Percentiles rank a stretch among this genome's conserved stretches.
phyloP scores from a whole-genome alignment of 2,113 vertebrate genomes.

The Carlito syrichta region DNA sequence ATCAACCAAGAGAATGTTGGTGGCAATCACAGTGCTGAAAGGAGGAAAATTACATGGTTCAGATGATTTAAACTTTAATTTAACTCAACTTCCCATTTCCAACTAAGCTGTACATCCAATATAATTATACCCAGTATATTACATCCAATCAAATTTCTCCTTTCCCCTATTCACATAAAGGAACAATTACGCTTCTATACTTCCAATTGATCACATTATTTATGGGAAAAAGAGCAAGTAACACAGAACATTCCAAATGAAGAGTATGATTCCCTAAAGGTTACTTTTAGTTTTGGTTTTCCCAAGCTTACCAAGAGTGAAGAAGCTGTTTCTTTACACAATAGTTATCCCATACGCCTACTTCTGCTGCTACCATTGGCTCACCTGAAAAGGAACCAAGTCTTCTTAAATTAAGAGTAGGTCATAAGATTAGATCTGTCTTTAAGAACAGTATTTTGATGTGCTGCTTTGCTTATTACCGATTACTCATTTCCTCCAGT shows the following conservation, averaged over 20 bases:
- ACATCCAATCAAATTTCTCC: not conserved
- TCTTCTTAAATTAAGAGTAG: not conserved
- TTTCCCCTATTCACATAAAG: too few relatives aligned
- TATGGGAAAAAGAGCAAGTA: not conserved
- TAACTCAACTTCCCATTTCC: not conserved
- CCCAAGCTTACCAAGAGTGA: constrained; percentile 91
- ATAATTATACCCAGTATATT: too few relatives aligned
- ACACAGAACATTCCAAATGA: not conserved
- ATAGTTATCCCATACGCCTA: constrained; percentile 97
- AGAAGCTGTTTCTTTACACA: constrained; percentile 98
- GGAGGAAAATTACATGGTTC: not conserved
- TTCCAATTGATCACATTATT: not conserved
- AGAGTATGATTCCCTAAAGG: not conserved
- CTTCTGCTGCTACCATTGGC: constrained; percentile 92
- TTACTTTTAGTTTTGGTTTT: not conserved
- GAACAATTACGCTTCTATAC: not conserved
- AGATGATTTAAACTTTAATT: not conserved
- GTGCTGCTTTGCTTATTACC: not conserved
- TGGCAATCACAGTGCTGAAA: constrained; percentile 95
- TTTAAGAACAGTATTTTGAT: not conserved
- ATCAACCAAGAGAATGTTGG: constrained; percentile 97
- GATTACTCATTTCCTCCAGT: not conserved
- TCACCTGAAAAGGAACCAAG: constrained; percentile 86
- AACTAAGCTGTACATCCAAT: not conserved
- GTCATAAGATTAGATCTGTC: not conserved